phyloP scores from a whole-genome alignment of 2,888 invertebrate species.

The Petrolisthes cinctipes region DNA sequence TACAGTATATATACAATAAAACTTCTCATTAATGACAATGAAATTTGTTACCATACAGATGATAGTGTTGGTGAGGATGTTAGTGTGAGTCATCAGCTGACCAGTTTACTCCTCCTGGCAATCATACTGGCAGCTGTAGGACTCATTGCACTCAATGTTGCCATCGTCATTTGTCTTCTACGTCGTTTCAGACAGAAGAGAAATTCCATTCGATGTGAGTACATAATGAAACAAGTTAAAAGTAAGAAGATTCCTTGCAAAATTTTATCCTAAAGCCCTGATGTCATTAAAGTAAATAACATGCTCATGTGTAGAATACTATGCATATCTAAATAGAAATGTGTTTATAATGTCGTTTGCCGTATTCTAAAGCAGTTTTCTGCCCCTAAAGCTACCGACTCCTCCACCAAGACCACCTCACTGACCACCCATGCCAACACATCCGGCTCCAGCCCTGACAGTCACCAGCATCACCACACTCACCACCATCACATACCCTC shows the following conservation, averaged over 20 bases:
- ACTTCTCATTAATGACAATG: not conserved
- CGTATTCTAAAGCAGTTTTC: not conserved
- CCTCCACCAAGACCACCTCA: conserved; percentile 19
- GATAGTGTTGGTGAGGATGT: not conserved
- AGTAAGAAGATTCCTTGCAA: not conserved
- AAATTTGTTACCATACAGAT: not conserved
- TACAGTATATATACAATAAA: not conserved
- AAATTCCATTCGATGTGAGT: conserved; percentile 20
- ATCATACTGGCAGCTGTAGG: conserved; percentile 25
- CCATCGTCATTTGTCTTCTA: conserved; percentile 15
- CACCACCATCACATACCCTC: not conserved
- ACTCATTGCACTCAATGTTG: conserved; percentile 25
- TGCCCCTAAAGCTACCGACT: not conserved
- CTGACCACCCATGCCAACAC: not conserved
- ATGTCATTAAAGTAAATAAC: too few relatives aligned
- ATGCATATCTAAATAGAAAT: too few relatives aligned
- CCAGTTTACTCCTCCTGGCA: conserved; percentile 27
- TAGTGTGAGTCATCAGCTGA: not conserved
- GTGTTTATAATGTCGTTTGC: not conserved
- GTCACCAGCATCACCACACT: conserved; percentile 32
- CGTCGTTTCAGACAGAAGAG: conserved; percentile 6
- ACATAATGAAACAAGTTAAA: not conserved
- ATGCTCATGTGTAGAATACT: too few relatives aligned
- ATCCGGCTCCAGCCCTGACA: conserved; percentile 17
- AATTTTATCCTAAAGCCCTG: too few relatives aligned